These are phyloP conservation scores for Enteromius anoplus DNA, from an alignment of 2,797 vertebrate genomes.

Conservation along the genomic window DNA sequence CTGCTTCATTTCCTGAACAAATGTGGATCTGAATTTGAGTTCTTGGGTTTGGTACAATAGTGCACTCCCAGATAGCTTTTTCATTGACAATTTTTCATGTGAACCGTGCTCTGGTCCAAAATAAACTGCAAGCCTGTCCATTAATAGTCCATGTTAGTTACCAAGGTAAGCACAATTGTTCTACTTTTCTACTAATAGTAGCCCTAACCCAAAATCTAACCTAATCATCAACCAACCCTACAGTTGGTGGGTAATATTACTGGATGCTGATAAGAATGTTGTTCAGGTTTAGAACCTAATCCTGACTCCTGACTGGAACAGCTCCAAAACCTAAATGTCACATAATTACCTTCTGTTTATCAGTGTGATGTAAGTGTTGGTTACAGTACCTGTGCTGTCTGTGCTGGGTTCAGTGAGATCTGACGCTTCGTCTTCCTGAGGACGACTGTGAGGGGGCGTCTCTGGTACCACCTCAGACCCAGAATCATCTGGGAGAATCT, in stretches of 20 bases:
- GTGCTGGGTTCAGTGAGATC: slow-evolving; percentile 25
- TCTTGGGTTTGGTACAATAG: neutral
- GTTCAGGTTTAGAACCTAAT: neutral
- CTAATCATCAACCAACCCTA: neutral
- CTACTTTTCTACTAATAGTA: neutral
- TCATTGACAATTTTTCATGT: neutral
- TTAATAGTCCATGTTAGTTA: neutral
- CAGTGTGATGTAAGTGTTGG: neutral
- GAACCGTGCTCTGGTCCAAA: neutral
- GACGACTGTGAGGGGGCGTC: slow-evolving; percentile 35
- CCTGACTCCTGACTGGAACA: neutral
- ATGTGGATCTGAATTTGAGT: neutral
- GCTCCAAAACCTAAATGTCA: slow-evolving; percentile 1
- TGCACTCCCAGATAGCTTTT: neutral
- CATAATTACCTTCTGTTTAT: neutral
- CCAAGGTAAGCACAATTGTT: neutral
- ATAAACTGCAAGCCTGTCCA: neutral
- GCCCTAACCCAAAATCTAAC: neutral
- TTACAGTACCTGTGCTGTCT: slow-evolving; percentile 18
- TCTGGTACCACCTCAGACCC: slow-evolving; percentile 42
- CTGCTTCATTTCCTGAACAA: neutral
- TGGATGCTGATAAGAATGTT: neutral
- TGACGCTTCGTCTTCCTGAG: slow-evolving; percentile 45
- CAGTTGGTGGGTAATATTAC: neutral
- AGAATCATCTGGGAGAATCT: slow-evolving; percentile 16